Evolutionary conservation across 2,888 invertebrate species (phyloP).

Genomic region (Volucella inflata): DNA sequence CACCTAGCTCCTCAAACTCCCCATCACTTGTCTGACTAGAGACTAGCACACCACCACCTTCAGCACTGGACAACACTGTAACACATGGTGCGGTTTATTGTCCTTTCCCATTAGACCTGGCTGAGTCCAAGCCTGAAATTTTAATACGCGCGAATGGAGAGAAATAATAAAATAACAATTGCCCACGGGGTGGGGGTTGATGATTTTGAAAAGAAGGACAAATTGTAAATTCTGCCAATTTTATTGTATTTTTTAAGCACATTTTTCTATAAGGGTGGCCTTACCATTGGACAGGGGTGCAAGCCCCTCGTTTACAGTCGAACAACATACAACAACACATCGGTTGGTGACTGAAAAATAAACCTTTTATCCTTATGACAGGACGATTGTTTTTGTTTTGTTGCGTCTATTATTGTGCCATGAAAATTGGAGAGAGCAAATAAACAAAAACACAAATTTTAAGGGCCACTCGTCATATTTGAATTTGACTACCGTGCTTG

Average conservation of each 20-base stretch:
- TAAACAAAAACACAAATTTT: slow-evolving; percentile 15
- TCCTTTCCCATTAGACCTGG: slow-evolving; percentile 64
- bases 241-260: slow-evolving; percentile 15
- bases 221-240: slow-evolving; percentile 39
- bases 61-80: slow-evolving; percentile 34
- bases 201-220: background rate
- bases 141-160: slow-evolving; percentile 32
- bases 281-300: background rate
- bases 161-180: slow-evolving; percentile 53
- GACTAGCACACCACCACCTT: slow-evolving; percentile 26
- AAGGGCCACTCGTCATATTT: slow-evolving; percentile 7
- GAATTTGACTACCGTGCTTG: background rate
- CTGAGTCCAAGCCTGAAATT: slow-evolving; percentile 44
- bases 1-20: slow-evolving; percentile 11
- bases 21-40: slow-evolving; percentile 49
- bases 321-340: slow-evolving; percentile 1
- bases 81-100: slow-evolving; percentile 70
- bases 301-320: slow-evolving; percentile 2
- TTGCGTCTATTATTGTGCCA: background rate
- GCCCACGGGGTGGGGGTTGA: background rate
- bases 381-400: background rate
- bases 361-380: slow-evolving; percentile 12
- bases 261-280: background rate
- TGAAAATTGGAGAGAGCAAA: background rate
- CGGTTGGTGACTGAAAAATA: slow-evolving; percentile 24